Evolutionary conservation across 1,140 invertebrate species (phyloP).

Genomic region (Micrasema minimum): DNA sequence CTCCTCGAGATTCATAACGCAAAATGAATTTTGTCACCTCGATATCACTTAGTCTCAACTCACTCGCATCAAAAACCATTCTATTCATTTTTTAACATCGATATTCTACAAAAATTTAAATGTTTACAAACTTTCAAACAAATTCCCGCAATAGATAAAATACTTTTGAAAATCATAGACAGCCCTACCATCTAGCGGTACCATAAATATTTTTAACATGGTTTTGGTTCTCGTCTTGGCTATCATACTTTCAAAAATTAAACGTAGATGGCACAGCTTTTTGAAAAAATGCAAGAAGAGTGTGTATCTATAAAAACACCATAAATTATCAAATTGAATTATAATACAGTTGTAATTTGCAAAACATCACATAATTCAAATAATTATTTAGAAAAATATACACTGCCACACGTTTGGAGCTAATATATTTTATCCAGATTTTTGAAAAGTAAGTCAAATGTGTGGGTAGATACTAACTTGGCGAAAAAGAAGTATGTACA

Average conservation of each 20-base stretch:
- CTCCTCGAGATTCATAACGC: constrained; percentile 59
- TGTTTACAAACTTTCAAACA: constrained; percentile 8
- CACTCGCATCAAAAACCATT: too few relatives aligned
- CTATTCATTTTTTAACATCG: too few relatives aligned
- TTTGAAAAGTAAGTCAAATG: too few relatives aligned
- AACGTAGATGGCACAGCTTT: constrained; percentile 15
- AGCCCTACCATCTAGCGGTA: constrained; percentile 35
- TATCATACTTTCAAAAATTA: neutral
- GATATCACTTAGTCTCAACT: too few relatives aligned
- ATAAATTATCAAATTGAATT: too few relatives aligned
- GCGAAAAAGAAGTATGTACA: neutral
- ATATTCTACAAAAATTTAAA: neutral
- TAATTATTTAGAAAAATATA: too few relatives aligned
- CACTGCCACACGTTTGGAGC: too few relatives aligned
- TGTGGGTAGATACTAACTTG: too few relatives aligned
- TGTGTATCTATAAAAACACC: too few relatives aligned
- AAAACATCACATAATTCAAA: too few relatives aligned
- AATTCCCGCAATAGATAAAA: neutral
- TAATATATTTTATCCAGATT: too few relatives aligned
- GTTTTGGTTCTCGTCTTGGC: constrained; percentile 17
- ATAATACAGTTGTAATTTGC: too few relatives aligned
- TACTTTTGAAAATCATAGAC: constrained; percentile 25
- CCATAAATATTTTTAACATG: constrained; percentile 17
- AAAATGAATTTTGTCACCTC: constrained; percentile 54
- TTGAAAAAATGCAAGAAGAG: neutral